Evolutionary conservation across 2,797 vertebrate species (phyloP), one percentile per base, ranked within the genome.

Genomic region (Rallus crepitans): DNA sequence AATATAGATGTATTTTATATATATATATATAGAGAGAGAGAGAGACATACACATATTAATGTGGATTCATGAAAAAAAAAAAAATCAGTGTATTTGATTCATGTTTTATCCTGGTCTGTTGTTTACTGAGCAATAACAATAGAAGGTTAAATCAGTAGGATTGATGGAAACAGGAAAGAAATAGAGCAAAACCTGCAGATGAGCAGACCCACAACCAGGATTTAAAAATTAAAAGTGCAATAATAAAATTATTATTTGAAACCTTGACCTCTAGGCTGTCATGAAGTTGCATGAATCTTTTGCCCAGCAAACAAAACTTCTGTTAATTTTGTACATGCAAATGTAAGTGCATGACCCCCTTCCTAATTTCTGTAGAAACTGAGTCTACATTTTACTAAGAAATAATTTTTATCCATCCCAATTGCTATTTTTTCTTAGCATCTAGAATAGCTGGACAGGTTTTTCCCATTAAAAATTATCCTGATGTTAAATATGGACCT

Each of bases 21-120:
- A 7, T 50, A 11, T 47, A 17, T 4, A 50, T 7, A 57, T 4
- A 53, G 0, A 25, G 9, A 47, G 1, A 53, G 0, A 25, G 9
- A 47, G 1, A 59, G 0, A 4, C 4, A 52, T 42, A 6, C 3
- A 60, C 5, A 57, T 25, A 16, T 45, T 28, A 39, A 59, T 63
- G 6, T 3, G 1, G 4, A 66, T 59, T 70, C 0, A 4, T 55
- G 0, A 27, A n/a, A 80, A 69, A 39, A 80, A 69, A 39, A 25
- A 42, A 18, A 37, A 1, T 20, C 8, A 17, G 19, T 15, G 4
- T 35, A 30, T 86, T 80, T 77, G 19, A 30, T 75, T 64, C 66
- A 40, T 66, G 53, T 18, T 66, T 80, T 89, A 45, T 31, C 16
- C 4, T 9, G 8, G 6, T 1, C 4, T 35, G 7, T 23, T 77